Conservation (phyloP, 2,888 invertebrate species). For the Petrolisthes manimaculis region DNA sequence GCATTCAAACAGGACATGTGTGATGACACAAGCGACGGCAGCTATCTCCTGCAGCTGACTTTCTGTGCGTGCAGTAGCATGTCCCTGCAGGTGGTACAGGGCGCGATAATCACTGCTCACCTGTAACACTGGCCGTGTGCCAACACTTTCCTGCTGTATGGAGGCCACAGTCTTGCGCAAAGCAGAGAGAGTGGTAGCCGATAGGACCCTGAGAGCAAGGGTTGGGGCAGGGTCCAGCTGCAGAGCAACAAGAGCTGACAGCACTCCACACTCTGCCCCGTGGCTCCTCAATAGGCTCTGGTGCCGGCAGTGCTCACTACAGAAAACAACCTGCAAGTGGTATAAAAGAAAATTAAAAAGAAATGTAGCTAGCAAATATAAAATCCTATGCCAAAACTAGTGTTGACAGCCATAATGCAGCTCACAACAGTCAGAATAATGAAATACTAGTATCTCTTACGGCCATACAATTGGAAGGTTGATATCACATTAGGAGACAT, state of each 20-base stretch:
- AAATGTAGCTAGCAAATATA: no score
- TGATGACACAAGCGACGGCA: conserved; percentile 42
- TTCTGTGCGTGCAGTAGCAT: conserved; percentile 50
- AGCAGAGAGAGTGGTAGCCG: conserved; percentile 33
- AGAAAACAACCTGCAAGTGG: conserved; percentile 58
- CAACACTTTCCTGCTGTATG: conserved; percentile 25
- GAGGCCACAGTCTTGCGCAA: conserved; percentile 19
- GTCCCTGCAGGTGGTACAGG: conserved; percentile 49
- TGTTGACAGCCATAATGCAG: no score
- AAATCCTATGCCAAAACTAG: no score
- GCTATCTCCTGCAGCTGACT: conserved; percentile 50
- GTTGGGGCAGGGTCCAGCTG: conserved; percentile 54
- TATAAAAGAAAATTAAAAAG: no score
- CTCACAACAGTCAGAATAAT: no score
- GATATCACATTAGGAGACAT: no score
- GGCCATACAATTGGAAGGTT: no score
- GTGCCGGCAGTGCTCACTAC: conserved; percentile 42
- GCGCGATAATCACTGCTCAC: conserved; percentile 23
- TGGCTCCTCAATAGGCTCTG: conserved; percentile 32
- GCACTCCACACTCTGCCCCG: conserved; percentile 43
- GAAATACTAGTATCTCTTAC: no score
- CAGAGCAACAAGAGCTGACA: conserved; percentile 50
- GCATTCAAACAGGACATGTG: conserved; percentile 39
- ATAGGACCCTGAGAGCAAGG: conserved; percentile 43
- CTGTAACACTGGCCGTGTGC: conserved; percentile 27